A percentile compares a stretch with the other conserved stretches of the same genome.
Conservation (phyloP, 1,140 invertebrate species). For the Belonocnema kinseyi region DNA sequence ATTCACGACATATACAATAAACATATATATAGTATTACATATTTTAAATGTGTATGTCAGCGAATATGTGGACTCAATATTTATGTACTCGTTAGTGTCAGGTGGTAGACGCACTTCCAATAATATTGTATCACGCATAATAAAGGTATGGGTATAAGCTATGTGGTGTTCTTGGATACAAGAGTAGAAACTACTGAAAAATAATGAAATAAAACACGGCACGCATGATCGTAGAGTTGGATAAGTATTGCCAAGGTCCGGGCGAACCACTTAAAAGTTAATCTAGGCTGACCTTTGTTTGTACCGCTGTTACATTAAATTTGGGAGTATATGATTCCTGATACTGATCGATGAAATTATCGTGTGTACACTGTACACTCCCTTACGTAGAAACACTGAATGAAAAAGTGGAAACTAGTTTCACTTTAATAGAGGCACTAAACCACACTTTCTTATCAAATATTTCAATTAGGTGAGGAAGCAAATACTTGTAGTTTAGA, state of each 20-base stretch:
- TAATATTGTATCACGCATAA: background rate
- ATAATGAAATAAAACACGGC: slow-evolving; percentile 36
- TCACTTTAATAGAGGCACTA: background rate
- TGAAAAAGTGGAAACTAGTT: slow-evolving; percentile 11
- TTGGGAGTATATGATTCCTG: slow-evolving; percentile 23
- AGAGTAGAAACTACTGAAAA: slow-evolving; percentile 38
- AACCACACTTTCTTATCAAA: background rate
- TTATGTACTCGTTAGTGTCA: slow-evolving; percentile 13
- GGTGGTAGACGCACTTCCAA: background rate
- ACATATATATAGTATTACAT: background rate
- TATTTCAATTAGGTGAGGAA: slow-evolving; percentile 2
- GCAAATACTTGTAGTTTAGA: too few relatives aligned
- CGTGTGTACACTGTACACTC: background rate
- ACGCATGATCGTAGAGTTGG: slow-evolving; percentile 40
- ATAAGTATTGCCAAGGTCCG: slow-evolving; percentile 47
- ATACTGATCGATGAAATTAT: slow-evolving; percentile 27
- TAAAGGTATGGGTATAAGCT: background rate
- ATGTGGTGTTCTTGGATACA: background rate
- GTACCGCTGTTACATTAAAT: slow-evolving; percentile 33
- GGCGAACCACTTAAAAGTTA: slow-evolving; percentile 53
- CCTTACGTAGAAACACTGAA: background rate
- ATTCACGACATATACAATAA: background rate
- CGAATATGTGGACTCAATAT: background rate
- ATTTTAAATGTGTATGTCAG: background rate
- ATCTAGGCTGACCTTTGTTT: slow-evolving; percentile 50